These are phyloP conservation scores for Xenotilapia longispinis DNA, from an alignment of 2,113 vertebrate species.

Conservation along the genomic window DNA sequence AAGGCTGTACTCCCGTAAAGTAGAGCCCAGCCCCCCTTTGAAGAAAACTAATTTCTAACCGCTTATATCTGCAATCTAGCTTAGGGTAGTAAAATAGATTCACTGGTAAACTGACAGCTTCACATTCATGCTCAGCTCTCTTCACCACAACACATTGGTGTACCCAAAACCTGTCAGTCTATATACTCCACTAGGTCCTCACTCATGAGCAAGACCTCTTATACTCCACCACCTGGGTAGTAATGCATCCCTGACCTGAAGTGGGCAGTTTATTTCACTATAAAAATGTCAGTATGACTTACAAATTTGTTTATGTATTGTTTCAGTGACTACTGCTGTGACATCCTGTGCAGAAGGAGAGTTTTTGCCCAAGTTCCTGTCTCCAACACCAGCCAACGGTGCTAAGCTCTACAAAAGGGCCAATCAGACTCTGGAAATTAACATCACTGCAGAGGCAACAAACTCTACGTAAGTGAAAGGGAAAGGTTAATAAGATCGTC, in stretches of 20 bases:
- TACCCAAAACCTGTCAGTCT: background rate
- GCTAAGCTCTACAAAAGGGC: background rate
- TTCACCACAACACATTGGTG: background rate
- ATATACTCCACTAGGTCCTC: background rate
- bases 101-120: background rate
- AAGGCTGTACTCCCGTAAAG: background rate
- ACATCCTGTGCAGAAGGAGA: constrained; percentile 8
- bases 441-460: background rate
- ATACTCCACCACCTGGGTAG: background rate
- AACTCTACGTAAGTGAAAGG: background rate
- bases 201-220: background rate
- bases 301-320: background rate
- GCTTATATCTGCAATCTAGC: background rate
- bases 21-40: background rate
- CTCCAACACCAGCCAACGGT: constrained; percentile 18
- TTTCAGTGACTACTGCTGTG: constrained; percentile 16
- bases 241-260: background rate
- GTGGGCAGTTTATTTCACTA: background rate
- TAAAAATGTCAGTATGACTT: background rate
- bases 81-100: background rate
- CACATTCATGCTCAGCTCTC: background rate
- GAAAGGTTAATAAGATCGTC: background rate
- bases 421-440: background rate
- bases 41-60: background rate
- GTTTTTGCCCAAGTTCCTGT: constrained; percentile 25